Evolutionary conservation across 2,888 invertebrate species (phyloP), one percentile per base, ranked within the genome.

Genomic region (Euplexia lucipara): DNA sequence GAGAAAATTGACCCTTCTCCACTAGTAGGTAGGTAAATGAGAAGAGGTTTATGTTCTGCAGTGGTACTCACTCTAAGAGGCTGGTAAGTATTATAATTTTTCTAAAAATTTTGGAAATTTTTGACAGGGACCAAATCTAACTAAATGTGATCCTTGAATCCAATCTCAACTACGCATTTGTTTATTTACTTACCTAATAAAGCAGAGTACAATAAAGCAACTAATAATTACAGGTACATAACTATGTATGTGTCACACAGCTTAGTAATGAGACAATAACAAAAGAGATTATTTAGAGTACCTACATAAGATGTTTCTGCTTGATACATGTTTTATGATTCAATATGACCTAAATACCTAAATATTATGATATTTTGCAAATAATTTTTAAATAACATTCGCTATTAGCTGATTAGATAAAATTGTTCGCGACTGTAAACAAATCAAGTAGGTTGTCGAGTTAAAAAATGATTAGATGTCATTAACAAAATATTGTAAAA

Each of bases 371-470:
- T 5, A 26, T 26, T 44, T 39, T n/a, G 48, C 22, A 39, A 47
- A 49, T 53, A 20, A 26, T 30, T 72, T 48, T 49, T 30, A 14
- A 44, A 26, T 34, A 8, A n/a, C 16, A 44, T 12, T 34, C 10
- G 9, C 3, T 26, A 54, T 10, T 8, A 39, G 8, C 10, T 37
- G 37, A 42, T 42, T 48, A 26, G 16, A 7, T 18, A 30, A 3
- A 8, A 14, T n/a, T 12, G 8, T 59, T 41, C 0, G 20, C 10
- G 5, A 26, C 3, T 48, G n/a, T 16, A 39, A 22, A 37, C 18
- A 44, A 49, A 63, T 22, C 18, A 48, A 72, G 26, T 65, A 72
- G 44, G 69, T 35, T n/a, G 14, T 4, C 3, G 9, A 30, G 65
- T 65, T 64, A 72, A 72, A 44, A 54, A 44, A 34, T 16, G 0